These are phyloP conservation scores for Clarias magur DNA, from an alignment of 2,113 vertebrate genomes.

Conservation along the genomic window DNA sequence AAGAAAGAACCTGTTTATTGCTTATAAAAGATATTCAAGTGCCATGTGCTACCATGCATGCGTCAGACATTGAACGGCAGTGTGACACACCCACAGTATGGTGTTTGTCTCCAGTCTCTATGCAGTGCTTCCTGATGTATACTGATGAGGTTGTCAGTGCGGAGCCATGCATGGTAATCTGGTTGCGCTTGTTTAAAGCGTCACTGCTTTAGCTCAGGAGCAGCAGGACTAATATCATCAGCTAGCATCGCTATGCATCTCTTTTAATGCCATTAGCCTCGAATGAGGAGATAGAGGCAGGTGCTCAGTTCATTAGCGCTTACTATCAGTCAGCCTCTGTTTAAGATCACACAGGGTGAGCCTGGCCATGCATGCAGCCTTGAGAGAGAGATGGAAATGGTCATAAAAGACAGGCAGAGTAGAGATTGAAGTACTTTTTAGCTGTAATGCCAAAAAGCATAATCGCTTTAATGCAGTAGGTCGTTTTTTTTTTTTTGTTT, in stretches of 20 bases:
- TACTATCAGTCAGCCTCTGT: slow-evolving; percentile 54
- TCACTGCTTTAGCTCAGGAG: slow-evolving; percentile 63
- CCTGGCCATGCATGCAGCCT: slow-evolving; percentile 4
- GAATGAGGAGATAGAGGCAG: slow-evolving; percentile 68
- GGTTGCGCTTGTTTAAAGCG: slow-evolving; percentile 60
- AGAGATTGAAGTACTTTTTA: not conserved
- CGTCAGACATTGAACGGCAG: not conserved
- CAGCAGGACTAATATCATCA: slow-evolving; percentile 66
- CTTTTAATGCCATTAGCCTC: slow-evolving; percentile 70
- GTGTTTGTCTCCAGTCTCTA: slow-evolving; percentile 55
- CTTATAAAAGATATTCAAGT: not conserved
- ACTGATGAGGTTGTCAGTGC: slow-evolving; percentile 68
- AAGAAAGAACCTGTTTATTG: not conserved
- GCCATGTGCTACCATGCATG: not conserved
- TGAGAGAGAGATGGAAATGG: slow-evolving; percentile 37
- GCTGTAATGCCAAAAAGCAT: slow-evolving; percentile 24
- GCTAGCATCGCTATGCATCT: slow-evolving; percentile 69
- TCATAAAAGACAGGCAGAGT: slow-evolving; percentile 36
- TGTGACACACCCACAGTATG: slow-evolving; percentile 47
- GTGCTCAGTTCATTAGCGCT: slow-evolving; percentile 63
- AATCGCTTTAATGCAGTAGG: not conserved
- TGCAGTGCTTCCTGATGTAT: slow-evolving; percentile 62
- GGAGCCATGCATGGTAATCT: slow-evolving; percentile 66
- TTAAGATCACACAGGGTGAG: slow-evolving; percentile 43
- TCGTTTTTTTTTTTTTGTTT: not conserved